A percentile compares a stretch with the other conserved stretches of the same genome.
These are phyloP conservation scores for Pantherophis alleghaniensis DNA, from an alignment of 2,797 vertebrate species.

Conservation along the genomic window DNA sequence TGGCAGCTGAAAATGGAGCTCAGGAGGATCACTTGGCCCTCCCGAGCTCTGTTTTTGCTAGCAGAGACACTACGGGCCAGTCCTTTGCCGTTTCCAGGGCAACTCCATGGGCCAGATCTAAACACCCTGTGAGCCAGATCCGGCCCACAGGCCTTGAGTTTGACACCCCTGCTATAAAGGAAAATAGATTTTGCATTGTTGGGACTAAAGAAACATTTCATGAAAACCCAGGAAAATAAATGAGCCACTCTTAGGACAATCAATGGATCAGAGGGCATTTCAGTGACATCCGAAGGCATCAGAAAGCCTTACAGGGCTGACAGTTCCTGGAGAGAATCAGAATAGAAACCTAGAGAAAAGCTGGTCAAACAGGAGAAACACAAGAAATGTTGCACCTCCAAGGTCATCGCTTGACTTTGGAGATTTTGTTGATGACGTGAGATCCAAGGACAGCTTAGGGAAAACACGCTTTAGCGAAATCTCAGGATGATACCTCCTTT, in stretches of 20 bases:
- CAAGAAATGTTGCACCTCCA: conserved; percentile 5
- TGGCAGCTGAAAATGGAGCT: too few species aligned
- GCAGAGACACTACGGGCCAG: too few species aligned
- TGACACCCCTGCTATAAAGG: neutral
- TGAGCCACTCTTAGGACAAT: conserved; percentile 20
- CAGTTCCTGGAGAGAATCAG: neutral
- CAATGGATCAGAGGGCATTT: conserved; percentile 12
- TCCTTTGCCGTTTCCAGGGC: too few species aligned
- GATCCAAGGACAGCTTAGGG: neutral
- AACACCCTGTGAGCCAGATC: too few species aligned
- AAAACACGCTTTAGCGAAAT: neutral
- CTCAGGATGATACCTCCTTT: neutral
- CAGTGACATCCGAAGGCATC: conserved; percentile 19
- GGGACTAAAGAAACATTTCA: conserved; percentile 1
- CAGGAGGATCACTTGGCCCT: too few species aligned
- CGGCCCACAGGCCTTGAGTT: too few species aligned
- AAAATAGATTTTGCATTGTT: neutral
- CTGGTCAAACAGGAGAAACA: neutral
- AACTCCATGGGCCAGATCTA: too few species aligned
- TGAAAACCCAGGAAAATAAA: neutral
- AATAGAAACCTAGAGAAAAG: conserved; percentile 5
- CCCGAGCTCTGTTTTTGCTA: too few species aligned
- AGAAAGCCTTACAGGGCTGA: conserved; percentile 7
- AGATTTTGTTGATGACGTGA: neutral
- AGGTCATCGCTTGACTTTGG: conserved; percentile 3